Evolutionary conservation across 1,140 invertebrate genomes (phyloP), one percentile per base, ranked within the genome.

Genomic region (Orussus abietinus): DNA sequence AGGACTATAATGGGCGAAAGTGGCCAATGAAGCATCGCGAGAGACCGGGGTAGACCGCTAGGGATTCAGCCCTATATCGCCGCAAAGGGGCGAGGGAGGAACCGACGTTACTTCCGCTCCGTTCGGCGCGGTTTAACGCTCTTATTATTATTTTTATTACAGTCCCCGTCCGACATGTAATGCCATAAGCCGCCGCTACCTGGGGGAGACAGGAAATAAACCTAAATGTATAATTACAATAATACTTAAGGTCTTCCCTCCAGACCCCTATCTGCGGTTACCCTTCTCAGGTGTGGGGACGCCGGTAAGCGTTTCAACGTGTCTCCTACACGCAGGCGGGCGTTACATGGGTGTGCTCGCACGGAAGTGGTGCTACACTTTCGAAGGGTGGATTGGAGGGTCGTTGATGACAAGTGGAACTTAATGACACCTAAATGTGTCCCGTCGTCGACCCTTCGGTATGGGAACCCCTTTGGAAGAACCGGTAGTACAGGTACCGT

Each of bases 171-270:
- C 42, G 39, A 50, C 50, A 55, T 59, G 56, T 65, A 64, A 65
- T 59, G 59, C 55, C 49, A 57, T 66, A 61, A 61, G 55, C 57
- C 51, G n/a, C n/a, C n/a, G n/a, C n/a, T n/a, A n/a, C n/a, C n/a
- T n/a, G 49, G 58, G 55, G 42, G 48, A 59, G 50, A 60, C 66
- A 66, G 68, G 66, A 70, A 72, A 72, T 71, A 70, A 72, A 71
- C 68, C 59, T 71, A 68, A 72, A 66, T 71, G 63, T 69, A 66
- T 70, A 69, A 71, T 72, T 70, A 72, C 64, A 69, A 69, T 70
- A 66, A 69, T 72, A 70, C 67, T 70, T 68, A 59, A 45, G 38
- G 21, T 12, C 12, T 7, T 19, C 15, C 13, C 14, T 29, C 22
- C 5, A 20, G 2, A 9, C 15, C 20, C 7, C 1, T 12, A 13